Evolutionary conservation across 2,888 invertebrate genomes (phyloP).

Genomic region (Macrosoma leucophasiata): DNA sequence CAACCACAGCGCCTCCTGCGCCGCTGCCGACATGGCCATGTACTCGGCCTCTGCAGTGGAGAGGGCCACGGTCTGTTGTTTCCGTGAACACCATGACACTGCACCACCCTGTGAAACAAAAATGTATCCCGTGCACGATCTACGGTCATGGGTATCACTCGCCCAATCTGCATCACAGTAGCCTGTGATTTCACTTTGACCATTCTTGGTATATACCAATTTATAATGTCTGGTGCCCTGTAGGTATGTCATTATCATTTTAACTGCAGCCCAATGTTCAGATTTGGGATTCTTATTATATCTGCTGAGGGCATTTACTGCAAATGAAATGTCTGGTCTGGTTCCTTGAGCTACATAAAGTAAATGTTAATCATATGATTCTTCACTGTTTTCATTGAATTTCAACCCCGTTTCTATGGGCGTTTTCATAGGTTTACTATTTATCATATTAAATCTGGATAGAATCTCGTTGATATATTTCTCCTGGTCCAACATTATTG

Average conservation of each 20-base stretch:
- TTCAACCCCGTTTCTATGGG: conserved; percentile 1
- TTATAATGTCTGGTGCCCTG: conserved; percentile 19
- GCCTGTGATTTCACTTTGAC: conserved; percentile 14
- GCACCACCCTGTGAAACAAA: conserved; percentile 26
- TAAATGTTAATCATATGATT: conserved; percentile 1
- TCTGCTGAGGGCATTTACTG: conserved; percentile 13
- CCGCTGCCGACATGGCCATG: conserved; percentile 25
- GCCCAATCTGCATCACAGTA: conserved; percentile 29
- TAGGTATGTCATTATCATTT: conserved; percentile 21
- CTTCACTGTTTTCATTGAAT: not conserved
- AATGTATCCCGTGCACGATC: conserved; percentile 26
- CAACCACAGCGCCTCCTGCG: conserved; percentile 28
- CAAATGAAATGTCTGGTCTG: conserved; percentile 15
- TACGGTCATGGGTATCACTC: conserved; percentile 12
- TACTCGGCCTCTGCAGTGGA: conserved; percentile 30
- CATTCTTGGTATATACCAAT: conserved; percentile 18
- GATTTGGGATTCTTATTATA: conserved; percentile 8
- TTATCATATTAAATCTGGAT: conserved; percentile 13
- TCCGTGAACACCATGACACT: conserved; percentile 25
- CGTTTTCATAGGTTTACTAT: conserved; percentile 16
- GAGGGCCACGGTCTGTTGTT: conserved; percentile 29
- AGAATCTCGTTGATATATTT: conserved; percentile 19
- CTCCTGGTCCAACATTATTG: conserved; percentile 13
- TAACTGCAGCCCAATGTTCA: conserved; percentile 17
- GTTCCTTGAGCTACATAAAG: conserved; percentile 16